Base-by-base conservation (phyloP, 2,888 invertebrate genomes). In the Hofmannophila pseudospretella region DNA sequence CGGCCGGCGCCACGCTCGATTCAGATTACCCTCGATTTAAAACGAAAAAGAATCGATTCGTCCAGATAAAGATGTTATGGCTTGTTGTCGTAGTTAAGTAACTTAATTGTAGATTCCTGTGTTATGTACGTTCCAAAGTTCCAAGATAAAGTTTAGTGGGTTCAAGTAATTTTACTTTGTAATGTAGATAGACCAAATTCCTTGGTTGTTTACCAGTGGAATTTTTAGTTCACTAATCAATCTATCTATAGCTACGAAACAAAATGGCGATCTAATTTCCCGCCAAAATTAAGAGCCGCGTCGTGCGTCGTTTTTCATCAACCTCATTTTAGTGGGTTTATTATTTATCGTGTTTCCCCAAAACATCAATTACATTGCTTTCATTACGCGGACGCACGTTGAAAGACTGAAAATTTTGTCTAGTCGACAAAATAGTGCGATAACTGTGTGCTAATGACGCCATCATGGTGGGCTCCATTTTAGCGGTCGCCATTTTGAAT, bases 381-480 rank as follows among this genome's bases (percentile, higher is more conserved):
- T 81, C 78, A 84, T 85, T 79, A 80, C 64, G 71, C 65, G 64
- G 65, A 70, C 74, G 69, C 69, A 72, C 67, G 69, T 63, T 82
- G 74, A 86, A 84, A 79, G 81, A 82, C 77, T 78, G 68, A 64
- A 77, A 78, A 80, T 85, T 82, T 78, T 70, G 86, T 79, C 82
- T 79, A 82, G 78, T 81, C 77, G 72, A 73, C 84, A 74, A 75
- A 81, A 86, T 85, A 85, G 85, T 85, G 79, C 67, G 81, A 79
- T 82, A 81, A 73, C 75, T 70, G 70, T 50, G 45, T 59, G 74
- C 78, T 86, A 86, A 86, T 85, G 85, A 86, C 71, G 67, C 67
- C 71, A 67, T 70, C 71, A 67, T 69, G 55, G 59, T 69, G 56
- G 59, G 53, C 54, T 69, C 74, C 74, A 71, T 81, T 79, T 76